A percentile compares a stretch with the other conserved stretches of the same genome.
Evolutionary conservation across 1,140 invertebrate genomes (phyloP).

Genomic region (Drosophila oshimai): DNA sequence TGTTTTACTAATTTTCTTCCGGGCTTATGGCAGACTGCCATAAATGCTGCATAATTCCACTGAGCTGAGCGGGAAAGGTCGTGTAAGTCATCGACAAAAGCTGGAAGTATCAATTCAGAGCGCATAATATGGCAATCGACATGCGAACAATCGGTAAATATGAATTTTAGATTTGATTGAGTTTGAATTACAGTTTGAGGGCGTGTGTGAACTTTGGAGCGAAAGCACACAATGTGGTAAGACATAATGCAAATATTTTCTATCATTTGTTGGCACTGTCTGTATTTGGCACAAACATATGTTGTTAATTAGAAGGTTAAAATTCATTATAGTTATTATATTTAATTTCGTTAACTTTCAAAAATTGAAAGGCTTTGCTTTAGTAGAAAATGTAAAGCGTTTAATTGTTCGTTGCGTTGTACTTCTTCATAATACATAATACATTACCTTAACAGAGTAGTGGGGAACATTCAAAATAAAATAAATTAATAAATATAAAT

Average conservation of each 20-base stretch:
- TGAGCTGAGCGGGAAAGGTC: neutral
- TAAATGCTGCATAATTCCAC: conserved; percentile 33
- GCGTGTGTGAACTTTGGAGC: neutral
- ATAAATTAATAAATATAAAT: no score
- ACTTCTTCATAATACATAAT: no score
- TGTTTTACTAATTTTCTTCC: conserved; percentile 19
- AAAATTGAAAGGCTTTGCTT: no score
- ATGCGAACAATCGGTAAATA: conserved; percentile 33
- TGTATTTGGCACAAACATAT: neutral
- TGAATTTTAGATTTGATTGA: conserved; percentile 44
- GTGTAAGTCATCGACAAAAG: neutral
- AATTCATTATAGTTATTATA: no score
- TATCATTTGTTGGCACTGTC: neutral
- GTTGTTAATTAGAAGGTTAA: no score
- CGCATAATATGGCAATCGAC: conserved; percentile 28
- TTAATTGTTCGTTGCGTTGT: no score
- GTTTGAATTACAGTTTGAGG: conserved; percentile 27
- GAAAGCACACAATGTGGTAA: conserved; percentile 7
- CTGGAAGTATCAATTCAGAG: conserved; percentile 16
- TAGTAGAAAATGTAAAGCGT: no score
- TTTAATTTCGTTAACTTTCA: no score
- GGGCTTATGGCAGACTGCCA: conserved; percentile 1
- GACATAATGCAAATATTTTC: neutral
- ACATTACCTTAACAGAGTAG: no score
- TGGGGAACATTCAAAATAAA: no score